Evolutionary conservation across 2,113 vertebrate genomes (phyloP).

Genomic region (Spheniscus mendiculus): DNA sequence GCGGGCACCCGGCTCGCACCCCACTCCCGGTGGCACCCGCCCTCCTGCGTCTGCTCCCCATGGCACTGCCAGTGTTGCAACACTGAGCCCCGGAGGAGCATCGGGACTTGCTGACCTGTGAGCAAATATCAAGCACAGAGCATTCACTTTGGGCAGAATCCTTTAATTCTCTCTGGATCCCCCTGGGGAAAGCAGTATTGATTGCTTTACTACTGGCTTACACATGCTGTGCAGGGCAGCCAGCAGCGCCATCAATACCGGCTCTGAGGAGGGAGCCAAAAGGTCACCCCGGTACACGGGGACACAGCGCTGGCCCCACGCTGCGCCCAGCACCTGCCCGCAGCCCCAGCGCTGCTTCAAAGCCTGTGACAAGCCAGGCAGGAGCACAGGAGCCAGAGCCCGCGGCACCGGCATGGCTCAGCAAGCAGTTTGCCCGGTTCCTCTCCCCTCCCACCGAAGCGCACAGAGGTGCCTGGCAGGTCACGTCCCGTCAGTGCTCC

Average conservation of each 20-base stretch:
- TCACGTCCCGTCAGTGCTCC: fast-evolving
- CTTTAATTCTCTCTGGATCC: slow-evolving; percentile 26
- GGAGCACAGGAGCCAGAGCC: not conserved
- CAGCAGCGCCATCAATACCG: not conserved
- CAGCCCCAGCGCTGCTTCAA: not conserved
- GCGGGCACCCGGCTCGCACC: not conserved
- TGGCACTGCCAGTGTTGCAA: fast-evolving
- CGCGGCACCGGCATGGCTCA: fast-evolving
- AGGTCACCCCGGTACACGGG: not conserved
- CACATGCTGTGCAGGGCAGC: not conserved
- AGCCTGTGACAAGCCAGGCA: not conserved
- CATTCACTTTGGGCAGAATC: not conserved
- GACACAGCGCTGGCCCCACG: not conserved
- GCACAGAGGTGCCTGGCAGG: not conserved
- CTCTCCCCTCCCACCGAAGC: not conserved
- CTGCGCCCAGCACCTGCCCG: not conserved
- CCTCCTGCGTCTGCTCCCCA: not conserved
- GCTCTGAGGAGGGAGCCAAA: not conserved
- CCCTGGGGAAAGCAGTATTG: not conserved
- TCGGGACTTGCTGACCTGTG: not conserved
- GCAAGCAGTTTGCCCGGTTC: fast-evolving
- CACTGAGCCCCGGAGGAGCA: not conserved
- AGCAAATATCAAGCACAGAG: not conserved
- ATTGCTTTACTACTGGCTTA: not conserved
- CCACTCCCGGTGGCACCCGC: fast-evolving